Percentiles rank a stretch among this genome's conserved stretches.
These are phyloP conservation scores for Oryzias curvinotus DNA, from an alignment of 2,113 vertebrate genomes.

Conservation along the genomic window DNA sequence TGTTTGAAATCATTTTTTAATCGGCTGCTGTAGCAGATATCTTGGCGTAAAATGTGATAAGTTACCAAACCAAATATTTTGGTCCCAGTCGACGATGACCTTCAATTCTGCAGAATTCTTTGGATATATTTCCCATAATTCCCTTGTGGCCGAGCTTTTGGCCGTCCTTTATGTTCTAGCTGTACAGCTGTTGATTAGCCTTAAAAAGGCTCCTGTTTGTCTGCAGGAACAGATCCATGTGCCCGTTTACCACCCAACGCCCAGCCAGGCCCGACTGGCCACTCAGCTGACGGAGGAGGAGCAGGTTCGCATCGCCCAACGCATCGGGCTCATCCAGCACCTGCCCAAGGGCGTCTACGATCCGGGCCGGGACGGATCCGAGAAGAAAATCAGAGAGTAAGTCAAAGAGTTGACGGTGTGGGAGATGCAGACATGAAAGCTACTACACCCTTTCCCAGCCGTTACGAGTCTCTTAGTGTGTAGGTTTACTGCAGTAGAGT, in stretches of 20 bases:
- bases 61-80: no score
- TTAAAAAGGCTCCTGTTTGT: not conserved
- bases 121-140: no score
- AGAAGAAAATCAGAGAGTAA: constrained; percentile 99
- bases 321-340: constrained; percentile 98
- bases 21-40: no score
- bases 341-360: constrained; percentile 97
- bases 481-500: no score
- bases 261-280: constrained; percentile 94
- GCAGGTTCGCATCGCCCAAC: constrained; percentile 95
- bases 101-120: no score
- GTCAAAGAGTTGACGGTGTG: constrained; percentile 37
- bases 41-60: no score
- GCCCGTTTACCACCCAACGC: constrained; percentile 83
- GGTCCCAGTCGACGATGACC: no score
- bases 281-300: constrained; percentile 98
- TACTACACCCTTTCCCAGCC: no score
- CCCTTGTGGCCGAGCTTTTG: no score
- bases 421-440: not conserved
- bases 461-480: no score
- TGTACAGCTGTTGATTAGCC: not conserved
- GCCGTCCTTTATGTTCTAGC: not conserved
- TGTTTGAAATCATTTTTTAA: no score
- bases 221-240: constrained; percentile 92
- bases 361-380: constrained; percentile 90